Conservation (phyloP, 2,888 invertebrate species). For the Acrocyrtus sp. region DNA sequence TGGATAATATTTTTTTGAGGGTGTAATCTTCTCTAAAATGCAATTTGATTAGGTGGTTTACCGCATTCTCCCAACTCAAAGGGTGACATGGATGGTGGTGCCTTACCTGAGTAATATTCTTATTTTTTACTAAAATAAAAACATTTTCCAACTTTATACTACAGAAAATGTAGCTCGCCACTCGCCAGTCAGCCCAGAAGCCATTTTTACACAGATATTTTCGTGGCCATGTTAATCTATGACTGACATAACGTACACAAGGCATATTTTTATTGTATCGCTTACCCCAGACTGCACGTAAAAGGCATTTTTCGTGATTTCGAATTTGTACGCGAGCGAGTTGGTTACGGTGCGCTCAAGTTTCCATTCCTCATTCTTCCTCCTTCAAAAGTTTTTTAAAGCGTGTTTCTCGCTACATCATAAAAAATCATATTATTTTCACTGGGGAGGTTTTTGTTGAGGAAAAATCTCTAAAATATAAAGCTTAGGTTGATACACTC, state of each 20-base stretch:
- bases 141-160: no score
- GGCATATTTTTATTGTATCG: not conserved
- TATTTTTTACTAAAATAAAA: no score
- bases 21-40: not conserved
- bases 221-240: not conserved
- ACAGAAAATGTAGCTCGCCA: no score
- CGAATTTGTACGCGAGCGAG: not conserved
- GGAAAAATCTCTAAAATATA: not conserved
- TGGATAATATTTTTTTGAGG: not conserved
- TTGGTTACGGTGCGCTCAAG: not conserved
- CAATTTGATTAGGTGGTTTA: constrained; percentile 9
- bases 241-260: no score
- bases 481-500: not conserved
- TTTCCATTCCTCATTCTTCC: not conserved
- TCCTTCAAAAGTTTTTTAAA: constrained; percentile 3
- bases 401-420: constrained; percentile 30
- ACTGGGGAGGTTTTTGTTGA: not conserved
- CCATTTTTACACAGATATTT: constrained; percentile 20
- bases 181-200: constrained; percentile 47
- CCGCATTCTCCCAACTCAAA: not conserved
- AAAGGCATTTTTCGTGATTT: not conserved
- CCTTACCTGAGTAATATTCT: no score
- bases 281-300: not conserved
- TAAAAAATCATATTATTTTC: constrained; percentile 11
- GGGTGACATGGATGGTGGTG: no score